These are phyloP conservation scores for Eupeodes corollae DNA, from an alignment of 1,140 invertebrate genomes.

Conservation along the genomic window DNA sequence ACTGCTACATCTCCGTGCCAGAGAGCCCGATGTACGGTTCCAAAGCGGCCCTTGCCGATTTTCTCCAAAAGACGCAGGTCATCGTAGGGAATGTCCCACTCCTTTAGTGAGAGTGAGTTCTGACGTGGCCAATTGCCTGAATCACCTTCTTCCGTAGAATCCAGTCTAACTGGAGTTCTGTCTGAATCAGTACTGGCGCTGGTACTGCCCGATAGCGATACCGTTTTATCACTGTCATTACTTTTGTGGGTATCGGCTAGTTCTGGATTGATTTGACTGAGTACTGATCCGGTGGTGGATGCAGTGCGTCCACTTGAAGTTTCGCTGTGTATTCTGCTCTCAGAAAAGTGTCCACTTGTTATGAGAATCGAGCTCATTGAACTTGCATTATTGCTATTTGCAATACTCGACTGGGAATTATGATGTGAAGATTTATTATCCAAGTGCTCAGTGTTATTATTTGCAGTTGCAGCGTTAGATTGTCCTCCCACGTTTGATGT, in stretches of 20 bases:
- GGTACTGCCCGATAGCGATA: constrained; percentile 54
- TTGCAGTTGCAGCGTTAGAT: no score
- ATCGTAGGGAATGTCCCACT: constrained; percentile 96
- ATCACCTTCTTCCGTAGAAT: constrained; percentile 74
- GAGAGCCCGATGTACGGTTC: constrained; percentile 85
- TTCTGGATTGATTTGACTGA: constrained; percentile 31
- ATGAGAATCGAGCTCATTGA: no score
- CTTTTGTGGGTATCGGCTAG: constrained; percentile 61
- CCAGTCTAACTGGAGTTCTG: constrained; percentile 64
- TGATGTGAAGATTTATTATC: no score
- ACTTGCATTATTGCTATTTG: no score
- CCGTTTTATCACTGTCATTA: constrained; percentile 74
- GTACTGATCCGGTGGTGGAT: constrained; percentile 15
- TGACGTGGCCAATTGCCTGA: constrained; percentile 68
- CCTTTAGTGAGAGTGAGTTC: constrained; percentile 85
- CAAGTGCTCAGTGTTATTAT: no score
- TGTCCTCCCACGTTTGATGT: no score
- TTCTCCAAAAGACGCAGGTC: constrained; percentile 78
- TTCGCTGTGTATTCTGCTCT: no score
- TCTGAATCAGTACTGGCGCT: constrained; percentile 76
- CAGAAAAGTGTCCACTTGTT: no score
- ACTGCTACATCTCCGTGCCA: constrained; percentile 99
- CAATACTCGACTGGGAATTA: no score
- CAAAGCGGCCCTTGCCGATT: constrained; percentile 86
- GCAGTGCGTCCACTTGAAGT: not conserved